A percentile compares a stretch with the other conserved stretches of the same genome.
These are phyloP conservation scores for Lacanobia wlatinum DNA, from an alignment of 2,888 invertebrate species.

Conservation along the genomic window DNA sequence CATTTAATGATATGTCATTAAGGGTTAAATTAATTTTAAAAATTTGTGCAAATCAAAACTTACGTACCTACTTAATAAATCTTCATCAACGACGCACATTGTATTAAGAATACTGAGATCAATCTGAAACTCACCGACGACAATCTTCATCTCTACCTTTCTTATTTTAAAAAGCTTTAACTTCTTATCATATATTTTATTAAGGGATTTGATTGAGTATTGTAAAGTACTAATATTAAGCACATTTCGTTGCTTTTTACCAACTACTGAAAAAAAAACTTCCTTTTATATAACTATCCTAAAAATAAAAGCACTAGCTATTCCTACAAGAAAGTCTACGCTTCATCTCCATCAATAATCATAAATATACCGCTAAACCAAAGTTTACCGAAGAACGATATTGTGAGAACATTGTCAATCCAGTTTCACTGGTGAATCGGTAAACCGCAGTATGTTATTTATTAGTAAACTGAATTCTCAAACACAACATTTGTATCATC, in stretches of 20 bases:
- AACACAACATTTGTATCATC: neutral
- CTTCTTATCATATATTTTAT: neutral
- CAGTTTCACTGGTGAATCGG: conserved; percentile 7
- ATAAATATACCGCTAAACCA: conserved; percentile 8
- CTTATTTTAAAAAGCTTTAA: neutral
- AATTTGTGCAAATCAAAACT: no score
- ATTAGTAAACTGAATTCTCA: conserved; percentile 18
- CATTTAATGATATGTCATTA: neutral
- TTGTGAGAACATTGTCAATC: conserved; percentile 20
- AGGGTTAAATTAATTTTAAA: no score
- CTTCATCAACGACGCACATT: neutral
- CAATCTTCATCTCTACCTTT: neutral
- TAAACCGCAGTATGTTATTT: conserved; percentile 29
- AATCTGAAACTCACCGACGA: neutral
- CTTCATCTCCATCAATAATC: neutral
- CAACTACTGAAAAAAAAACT: neutral
- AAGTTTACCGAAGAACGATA: neutral
- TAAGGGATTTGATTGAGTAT: neutral
- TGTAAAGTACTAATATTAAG: neutral
- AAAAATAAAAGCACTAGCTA: neutral
- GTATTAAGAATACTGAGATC: neutral
- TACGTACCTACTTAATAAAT: neutral
- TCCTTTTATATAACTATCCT: no score
- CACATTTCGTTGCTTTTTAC: neutral
- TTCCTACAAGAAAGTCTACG: neutral